A percentile compares a stretch with the other conserved stretches of the same genome.
Conservation (phyloP, 2,113 vertebrate genomes). For the Echinops telfairi region DNA sequence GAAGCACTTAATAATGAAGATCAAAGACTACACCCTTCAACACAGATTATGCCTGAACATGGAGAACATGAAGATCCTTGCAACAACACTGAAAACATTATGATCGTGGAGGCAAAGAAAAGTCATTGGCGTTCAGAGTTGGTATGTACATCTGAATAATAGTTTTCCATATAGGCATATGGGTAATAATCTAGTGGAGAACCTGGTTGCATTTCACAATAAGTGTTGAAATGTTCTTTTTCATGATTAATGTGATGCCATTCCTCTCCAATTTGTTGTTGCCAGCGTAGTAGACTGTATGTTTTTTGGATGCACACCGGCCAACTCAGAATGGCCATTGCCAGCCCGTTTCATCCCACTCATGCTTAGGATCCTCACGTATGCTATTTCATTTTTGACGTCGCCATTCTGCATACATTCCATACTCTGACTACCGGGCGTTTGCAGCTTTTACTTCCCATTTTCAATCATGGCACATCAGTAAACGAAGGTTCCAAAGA, state of each 20-base stretch:
- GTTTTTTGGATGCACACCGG: not conserved
- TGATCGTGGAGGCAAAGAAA: no score
- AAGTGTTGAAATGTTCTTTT: not conserved
- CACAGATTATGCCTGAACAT: no score
- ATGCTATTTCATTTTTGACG: not conserved
- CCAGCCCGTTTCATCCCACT: not conserved
- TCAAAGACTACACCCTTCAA: no score
- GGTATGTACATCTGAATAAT: not conserved
- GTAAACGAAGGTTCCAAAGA: not conserved
- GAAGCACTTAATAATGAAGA: no score
- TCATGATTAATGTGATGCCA: not conserved
- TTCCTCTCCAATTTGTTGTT: not conserved
- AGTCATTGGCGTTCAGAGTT: not conserved
- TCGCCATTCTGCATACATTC: not conserved
- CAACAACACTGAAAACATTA: no score
- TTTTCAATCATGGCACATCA: not conserved
- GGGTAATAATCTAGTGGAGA: not conserved
- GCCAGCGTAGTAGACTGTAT: not conserved
- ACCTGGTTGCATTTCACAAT: not conserved
- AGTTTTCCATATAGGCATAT: not conserved
- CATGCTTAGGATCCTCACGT: not conserved
- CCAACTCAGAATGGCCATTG: not conserved
- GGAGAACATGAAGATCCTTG: no score
- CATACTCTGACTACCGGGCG: not conserved
- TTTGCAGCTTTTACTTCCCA: not conserved